A percentile compares a stretch with the other conserved stretches of the same genome.
These are phyloP conservation scores for Stenichneumon culpator DNA, from an alignment of 2,888 invertebrate species.

Conservation along the genomic window DNA sequence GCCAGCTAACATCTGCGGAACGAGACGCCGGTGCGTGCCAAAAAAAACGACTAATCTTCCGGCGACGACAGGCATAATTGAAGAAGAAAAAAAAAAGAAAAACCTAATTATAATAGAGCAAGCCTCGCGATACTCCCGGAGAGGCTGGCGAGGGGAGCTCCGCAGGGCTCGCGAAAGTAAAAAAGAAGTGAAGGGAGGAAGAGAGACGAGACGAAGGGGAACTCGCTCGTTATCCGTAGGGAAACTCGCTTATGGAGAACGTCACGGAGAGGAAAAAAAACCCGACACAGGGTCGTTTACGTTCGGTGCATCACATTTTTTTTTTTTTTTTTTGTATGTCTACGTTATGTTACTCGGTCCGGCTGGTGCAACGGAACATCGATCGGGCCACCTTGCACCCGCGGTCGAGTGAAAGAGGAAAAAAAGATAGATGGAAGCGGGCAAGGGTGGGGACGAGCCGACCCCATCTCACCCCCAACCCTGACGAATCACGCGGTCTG, in stretches of 20 bases:
- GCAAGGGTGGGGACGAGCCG: conserved; percentile 24
- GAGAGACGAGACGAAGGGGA: conserved; percentile 38
- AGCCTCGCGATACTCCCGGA: conserved; percentile 56
- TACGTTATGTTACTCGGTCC: conserved; percentile 48
- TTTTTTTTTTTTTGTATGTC: conserved; percentile 21
- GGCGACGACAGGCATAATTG: conserved; percentile 68
- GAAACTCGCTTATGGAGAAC: conserved; percentile 33
- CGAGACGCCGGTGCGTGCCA: conserved; percentile 27
- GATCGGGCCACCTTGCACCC: conserved; percentile 60
- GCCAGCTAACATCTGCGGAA: conserved; percentile 46
- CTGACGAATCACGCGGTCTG: conserved; percentile 60
- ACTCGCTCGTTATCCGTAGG: conserved; percentile 55
- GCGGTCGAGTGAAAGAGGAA: conserved; percentile 29
- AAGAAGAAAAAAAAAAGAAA: conserved; percentile 69
- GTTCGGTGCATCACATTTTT: conserved; percentile 54
- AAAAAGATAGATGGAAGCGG: conserved; percentile 42
- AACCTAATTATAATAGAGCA: conserved; percentile 67
- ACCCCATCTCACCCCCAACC: conserved; percentile 38
- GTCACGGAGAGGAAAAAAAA: conserved; percentile 40
- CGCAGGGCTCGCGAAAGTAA: conserved; percentile 32
- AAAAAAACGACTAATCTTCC: conserved; percentile 64
- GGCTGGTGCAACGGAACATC: conserved; percentile 41
- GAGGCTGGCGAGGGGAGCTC: conserved; percentile 28
- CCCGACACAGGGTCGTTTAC: conserved; percentile 2
- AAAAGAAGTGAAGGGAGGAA: conserved; percentile 30